Conservation (phyloP, 2,113 vertebrate genomes). For the Channa argus region DNA sequence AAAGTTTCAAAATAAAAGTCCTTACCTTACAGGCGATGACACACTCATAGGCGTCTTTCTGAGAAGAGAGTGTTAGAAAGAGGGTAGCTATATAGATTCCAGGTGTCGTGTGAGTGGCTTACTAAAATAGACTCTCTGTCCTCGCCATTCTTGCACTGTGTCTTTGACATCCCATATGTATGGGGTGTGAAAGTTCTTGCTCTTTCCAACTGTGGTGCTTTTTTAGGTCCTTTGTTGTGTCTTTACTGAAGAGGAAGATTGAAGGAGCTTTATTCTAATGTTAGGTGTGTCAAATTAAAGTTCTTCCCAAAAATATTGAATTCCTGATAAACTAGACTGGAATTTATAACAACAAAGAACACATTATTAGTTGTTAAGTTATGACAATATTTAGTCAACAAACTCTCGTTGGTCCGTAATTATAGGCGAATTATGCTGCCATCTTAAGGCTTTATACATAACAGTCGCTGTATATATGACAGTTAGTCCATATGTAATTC, state of each 20-base stretch:
- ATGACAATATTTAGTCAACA: slow-evolving; percentile 5
- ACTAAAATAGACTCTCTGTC: slow-evolving; percentile 78
- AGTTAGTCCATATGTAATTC: too few species aligned
- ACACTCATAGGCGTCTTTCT: slow-evolving; percentile 46
- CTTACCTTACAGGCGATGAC: slow-evolving; percentile 67
- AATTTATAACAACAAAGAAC: slow-evolving; percentile 3
- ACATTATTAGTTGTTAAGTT: slow-evolving; percentile 7
- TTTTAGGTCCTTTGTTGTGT: slow-evolving; percentile 3
- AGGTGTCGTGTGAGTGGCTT: slow-evolving; percentile 75
- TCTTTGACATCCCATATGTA: slow-evolving; percentile 42
- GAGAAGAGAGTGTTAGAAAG: slow-evolving; percentile 56
- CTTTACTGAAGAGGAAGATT: background rate
- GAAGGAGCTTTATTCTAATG: background rate
- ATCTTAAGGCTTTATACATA: slow-evolving; percentile 38
- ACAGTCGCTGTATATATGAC: too few species aligned
- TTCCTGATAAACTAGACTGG: background rate
- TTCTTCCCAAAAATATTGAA: background rate
- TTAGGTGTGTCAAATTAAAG: slow-evolving; percentile 6
- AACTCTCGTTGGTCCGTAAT: background rate
- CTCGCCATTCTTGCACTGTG: slow-evolving; percentile 63
- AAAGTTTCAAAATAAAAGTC: slow-evolving; percentile 23
- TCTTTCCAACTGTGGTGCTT: slow-evolving; percentile 31
- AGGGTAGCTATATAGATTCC: slow-evolving; percentile 77
- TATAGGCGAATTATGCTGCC: slow-evolving; percentile 57
- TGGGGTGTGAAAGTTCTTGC: slow-evolving; percentile 60